Conservation (phyloP, 92 coral and sea anemone species). For the Phenganax stokvisi region DNA sequence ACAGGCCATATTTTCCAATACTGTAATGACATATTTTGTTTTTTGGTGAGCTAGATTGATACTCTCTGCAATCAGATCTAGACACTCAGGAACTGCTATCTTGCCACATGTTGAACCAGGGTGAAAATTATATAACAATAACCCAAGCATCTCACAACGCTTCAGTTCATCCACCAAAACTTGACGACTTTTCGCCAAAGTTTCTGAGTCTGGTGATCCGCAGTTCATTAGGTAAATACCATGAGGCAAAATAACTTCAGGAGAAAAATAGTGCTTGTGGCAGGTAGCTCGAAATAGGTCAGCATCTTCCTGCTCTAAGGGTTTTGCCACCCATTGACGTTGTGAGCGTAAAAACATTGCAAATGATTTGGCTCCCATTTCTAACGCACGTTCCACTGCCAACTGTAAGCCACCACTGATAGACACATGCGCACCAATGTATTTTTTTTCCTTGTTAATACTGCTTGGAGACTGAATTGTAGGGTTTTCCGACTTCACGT, state of each 20-base stretch:
- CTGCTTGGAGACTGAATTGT: neutral
- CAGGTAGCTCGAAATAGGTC: constrained; percentile 66
- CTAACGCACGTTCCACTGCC: constrained; percentile 65
- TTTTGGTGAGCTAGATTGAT: constrained; percentile 75
- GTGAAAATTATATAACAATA: constrained; percentile 78
- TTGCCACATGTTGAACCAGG: constrained; percentile 97
- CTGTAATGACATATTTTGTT: constrained; percentile 72
- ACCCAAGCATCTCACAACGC: constrained; percentile 81
- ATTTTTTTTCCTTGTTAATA: constrained; percentile 39
- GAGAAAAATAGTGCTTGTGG: constrained; percentile 52
- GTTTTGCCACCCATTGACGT: constrained; percentile 80
- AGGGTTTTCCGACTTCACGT: neutral
- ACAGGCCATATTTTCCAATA: constrained; percentile 91
- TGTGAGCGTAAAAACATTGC: constrained; percentile 78
- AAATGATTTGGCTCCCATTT: constrained; percentile 83
- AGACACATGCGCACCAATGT: constrained; percentile 88
- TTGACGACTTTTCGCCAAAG: constrained; percentile 72
- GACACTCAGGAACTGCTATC: constrained; percentile 65
- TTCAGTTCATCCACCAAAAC: constrained; percentile 80
- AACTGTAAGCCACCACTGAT: constrained; percentile 75
- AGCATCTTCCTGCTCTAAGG: constrained; percentile 64
- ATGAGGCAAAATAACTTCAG: constrained; percentile 73
- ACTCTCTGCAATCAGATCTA: constrained; percentile 81
- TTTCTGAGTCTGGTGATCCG: constrained; percentile 84
- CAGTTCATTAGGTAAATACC: constrained; percentile 93